These are phyloP conservation scores for Lacerta agilis DNA, from an alignment of 2,797 vertebrate species.

Conservation along the genomic window DNA sequence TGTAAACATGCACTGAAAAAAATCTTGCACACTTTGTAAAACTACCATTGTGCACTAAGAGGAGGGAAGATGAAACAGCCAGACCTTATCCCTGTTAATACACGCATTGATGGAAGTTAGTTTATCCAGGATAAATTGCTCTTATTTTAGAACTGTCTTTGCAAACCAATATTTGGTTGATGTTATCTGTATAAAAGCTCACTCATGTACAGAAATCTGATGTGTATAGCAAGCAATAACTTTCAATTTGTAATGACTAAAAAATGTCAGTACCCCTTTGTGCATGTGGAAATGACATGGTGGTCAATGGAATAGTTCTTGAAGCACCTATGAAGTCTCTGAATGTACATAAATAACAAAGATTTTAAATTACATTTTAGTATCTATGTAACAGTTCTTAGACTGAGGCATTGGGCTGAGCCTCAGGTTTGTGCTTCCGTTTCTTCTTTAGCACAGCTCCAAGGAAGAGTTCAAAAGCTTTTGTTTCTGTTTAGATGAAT, in stretches of 20 bases:
- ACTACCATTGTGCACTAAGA: constrained; percentile 49
- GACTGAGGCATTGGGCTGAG: constrained; percentile 16
- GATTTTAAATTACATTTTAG: constrained; percentile 47
- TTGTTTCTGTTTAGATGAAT: not conserved
- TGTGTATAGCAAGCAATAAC: constrained; percentile 55
- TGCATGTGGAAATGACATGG: constrained; percentile 35
- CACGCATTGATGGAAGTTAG: constrained; percentile 69
- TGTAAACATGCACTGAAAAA: constrained; percentile 46
- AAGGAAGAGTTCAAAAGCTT: not conserved
- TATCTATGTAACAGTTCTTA: constrained; percentile 36
- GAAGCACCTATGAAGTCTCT: constrained; percentile 39
- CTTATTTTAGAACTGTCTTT: constrained; percentile 66
- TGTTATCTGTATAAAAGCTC: constrained; percentile 73
- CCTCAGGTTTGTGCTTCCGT: not conserved
- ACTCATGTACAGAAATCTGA: constrained; percentile 65
- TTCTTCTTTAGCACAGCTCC: not conserved
- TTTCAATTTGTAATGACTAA: constrained; percentile 43
- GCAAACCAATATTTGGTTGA: constrained; percentile 77
- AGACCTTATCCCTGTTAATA: constrained; percentile 64
- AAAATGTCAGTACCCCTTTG: constrained; percentile 39
- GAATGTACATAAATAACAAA: not conserved
- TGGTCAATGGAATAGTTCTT: constrained; percentile 57
- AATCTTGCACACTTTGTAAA: constrained; percentile 42
- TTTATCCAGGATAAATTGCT: constrained; percentile 59
- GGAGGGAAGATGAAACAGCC: constrained; percentile 58